These are phyloP conservation scores for Hassar affinis DNA, from an alignment of 2,113 vertebrate genomes.

Conservation along the genomic window DNA sequence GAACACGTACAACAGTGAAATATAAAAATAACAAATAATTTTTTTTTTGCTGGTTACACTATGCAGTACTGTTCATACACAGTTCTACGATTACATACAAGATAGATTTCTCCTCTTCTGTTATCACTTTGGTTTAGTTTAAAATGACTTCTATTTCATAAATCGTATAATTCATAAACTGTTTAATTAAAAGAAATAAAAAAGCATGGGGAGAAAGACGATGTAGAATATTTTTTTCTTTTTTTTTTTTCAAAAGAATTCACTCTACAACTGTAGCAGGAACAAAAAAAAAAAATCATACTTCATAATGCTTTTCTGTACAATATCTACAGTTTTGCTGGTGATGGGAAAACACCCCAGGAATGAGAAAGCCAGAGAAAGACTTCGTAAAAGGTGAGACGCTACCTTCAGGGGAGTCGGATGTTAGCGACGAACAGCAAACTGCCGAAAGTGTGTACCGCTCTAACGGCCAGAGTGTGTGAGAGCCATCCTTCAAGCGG, in stretches of 20 bases:
- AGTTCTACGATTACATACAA: constrained; percentile 64
- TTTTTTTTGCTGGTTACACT: constrained; percentile 65
- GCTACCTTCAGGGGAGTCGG: neutral
- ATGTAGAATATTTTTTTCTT: constrained; percentile 35
- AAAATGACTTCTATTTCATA: constrained; percentile 66
- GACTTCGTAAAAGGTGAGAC: constrained; percentile 19
- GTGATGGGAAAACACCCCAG: constrained; percentile 57
- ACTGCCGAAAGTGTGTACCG: constrained; percentile 28
- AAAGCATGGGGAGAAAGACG: constrained; percentile 53
- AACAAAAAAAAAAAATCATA: constrained; percentile 46
- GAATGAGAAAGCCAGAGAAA: constrained; percentile 47
- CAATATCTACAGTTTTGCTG: constrained; percentile 66
- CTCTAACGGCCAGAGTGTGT: constrained; percentile 36
- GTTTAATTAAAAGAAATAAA: constrained; percentile 61
- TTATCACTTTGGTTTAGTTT: constrained; percentile 78
- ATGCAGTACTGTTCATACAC: constrained; percentile 62
- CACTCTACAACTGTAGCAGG: constrained; percentile 52
- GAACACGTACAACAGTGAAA: constrained; percentile 43
- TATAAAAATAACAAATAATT: constrained; percentile 69
- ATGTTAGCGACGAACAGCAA: constrained; percentile 37
- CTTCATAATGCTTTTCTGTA: constrained; percentile 66
- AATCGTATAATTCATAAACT: constrained; percentile 62
- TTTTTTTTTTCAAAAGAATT: constrained; percentile 45
- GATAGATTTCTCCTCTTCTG: constrained; percentile 59
- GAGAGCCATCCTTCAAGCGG: constrained; percentile 39